Evolutionary conservation across 2,113 vertebrate genomes (phyloP), one percentile per base, ranked within the genome.

Genomic region (Eolophus roseicapilla): DNA sequence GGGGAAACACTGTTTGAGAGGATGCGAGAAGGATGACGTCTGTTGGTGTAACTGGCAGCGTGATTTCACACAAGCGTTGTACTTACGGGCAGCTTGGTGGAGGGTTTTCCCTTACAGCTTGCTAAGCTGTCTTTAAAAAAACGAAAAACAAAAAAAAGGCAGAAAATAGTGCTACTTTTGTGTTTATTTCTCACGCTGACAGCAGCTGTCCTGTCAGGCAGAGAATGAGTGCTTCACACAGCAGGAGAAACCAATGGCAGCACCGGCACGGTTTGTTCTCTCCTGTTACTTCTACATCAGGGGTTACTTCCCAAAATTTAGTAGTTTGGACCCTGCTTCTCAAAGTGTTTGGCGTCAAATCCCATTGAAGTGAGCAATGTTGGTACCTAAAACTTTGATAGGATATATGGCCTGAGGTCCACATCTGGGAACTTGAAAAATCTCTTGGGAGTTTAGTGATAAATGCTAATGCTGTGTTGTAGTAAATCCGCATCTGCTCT

Each of bases 241-340:
- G 77, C 65, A 28, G 82, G 13, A 78, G 65, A 23, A 75, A 20
- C 21, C 60, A 13, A 25, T 41, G 23, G 65, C 77, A 91, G 69
- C 37, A 0, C 0, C 0, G 27, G 63, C 13, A 16, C n/a, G 15
- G n/a, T 18, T 67, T 11, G 3, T 55, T 49, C 79, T 73, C 43
- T 60, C n/a, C 78, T 33, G 21, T 28, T 10, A 2, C 4, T 3
- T 29, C 25, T 17, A 12, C 3, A 7, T 37, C 41, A 27, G 46
- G 0, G 0, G 13, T 47, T 1, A 0, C 10, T 67, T 59, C 76
- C 64, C 39, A 2, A 12, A 31, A 28, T 44, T 80, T 3, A 7
- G 10, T 55, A 8, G 31, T 11, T 80, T 60, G 39, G 11, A 44
- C 28, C 25, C 17, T 23, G 55, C 46, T 71, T 83, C 29, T 65